Conservation (phyloP, 2,113 vertebrate genomes). For the Synodontis membranacea region DNA sequence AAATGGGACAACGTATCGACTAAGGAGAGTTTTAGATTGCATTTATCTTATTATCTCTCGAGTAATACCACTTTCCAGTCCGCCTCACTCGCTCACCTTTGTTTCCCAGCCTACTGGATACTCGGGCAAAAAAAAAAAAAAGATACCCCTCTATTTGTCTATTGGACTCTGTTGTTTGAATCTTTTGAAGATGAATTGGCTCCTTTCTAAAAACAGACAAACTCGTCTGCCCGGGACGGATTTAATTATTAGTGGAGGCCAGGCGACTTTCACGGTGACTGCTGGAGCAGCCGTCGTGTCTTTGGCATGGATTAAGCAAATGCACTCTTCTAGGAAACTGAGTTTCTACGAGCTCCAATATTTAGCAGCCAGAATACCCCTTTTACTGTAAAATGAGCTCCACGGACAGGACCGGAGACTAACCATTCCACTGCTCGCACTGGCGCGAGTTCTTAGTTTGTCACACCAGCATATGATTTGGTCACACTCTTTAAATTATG, state of each 20-base stretch:
- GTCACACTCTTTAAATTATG: too few relatives aligned
- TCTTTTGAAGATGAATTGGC: conserved; percentile 42
- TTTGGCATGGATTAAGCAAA: neutral
- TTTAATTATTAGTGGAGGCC: conserved; percentile 17
- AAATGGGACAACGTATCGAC: neutral
- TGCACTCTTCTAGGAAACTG: neutral
- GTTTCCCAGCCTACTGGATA: conserved; percentile 25
- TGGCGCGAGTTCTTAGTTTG: too few relatives aligned
- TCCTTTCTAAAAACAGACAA: conserved; percentile 19
- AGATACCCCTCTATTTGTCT: conserved; percentile 11
- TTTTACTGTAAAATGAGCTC: neutral
- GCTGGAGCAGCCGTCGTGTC: neutral
- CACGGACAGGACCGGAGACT: too few relatives aligned
- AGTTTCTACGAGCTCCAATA: neutral
- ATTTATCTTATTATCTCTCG: conserved; percentile 24
- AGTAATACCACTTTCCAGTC: conserved; percentile 27
- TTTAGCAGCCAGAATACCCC: neutral
- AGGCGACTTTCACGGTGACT: neutral
- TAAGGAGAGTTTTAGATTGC: neutral
- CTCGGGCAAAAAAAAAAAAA: conserved; percentile 38
- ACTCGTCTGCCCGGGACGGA: neutral
- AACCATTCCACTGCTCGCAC: too few relatives aligned
- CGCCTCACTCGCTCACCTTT: neutral
- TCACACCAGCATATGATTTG: too few relatives aligned
- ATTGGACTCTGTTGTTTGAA: conserved; percentile 24